A percentile compares a stretch with the other conserved stretches of the same genome.
These are phyloP conservation scores for Cheirogaleus major DNA, from an alignment of 2,797 vertebrate genomes.

Conservation along the genomic window DNA sequence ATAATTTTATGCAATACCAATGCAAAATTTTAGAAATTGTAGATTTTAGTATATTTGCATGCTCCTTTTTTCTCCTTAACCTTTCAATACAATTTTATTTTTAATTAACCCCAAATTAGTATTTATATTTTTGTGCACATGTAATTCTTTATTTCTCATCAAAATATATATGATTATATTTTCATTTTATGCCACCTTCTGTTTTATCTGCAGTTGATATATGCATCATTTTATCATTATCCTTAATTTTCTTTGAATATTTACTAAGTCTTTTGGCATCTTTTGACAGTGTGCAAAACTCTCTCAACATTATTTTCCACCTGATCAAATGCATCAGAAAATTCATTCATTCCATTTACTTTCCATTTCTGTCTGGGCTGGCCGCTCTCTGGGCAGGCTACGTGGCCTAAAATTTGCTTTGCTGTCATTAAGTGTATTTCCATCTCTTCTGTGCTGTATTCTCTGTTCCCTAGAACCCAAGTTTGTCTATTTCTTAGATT, in stretches of 20 bases:
- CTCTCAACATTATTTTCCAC: not conserved
- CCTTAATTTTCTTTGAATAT: conserved; percentile 1
- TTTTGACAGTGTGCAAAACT: not conserved
- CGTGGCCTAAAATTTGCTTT: fast-evolving
- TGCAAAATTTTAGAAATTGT: not conserved
- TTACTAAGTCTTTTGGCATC: not conserved
- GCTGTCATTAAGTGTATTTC: not conserved
- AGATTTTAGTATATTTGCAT: not conserved
- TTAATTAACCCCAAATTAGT: not conserved
- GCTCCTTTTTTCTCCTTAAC: not conserved
- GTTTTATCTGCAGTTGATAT: not conserved
- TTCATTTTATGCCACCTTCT: not conserved
- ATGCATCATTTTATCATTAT: not conserved
- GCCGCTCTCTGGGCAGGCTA: fast-evolving
- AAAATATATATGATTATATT: not conserved
- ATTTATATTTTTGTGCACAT: not conserved
- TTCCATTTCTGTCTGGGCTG: too few species aligned
- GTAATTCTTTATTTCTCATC: not conserved
- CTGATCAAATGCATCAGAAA: not conserved
- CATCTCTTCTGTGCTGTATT: fast-evolving
- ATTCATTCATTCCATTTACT: fast-evolving
- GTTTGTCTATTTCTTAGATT: not conserved
- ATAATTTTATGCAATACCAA: not conserved
- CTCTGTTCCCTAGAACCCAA: too few species aligned
- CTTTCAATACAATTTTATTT: not conserved